Evolutionary conservation across 2,113 vertebrate genomes (phyloP).

Genomic region (Mesitornis unicolor): DNA sequence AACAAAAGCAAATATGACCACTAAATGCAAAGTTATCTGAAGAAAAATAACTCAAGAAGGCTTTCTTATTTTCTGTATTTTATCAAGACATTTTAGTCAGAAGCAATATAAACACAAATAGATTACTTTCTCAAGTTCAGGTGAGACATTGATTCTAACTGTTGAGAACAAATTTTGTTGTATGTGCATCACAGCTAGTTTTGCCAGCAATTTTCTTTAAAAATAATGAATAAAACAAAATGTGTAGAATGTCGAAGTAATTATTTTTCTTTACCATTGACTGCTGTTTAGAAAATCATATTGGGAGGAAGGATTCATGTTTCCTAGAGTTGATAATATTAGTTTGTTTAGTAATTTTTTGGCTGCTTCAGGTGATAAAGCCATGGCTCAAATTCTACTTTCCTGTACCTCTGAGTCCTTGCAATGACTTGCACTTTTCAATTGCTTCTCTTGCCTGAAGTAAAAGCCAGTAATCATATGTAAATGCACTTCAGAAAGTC

Average conservation of each 20-base stretch:
- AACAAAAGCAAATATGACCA: neutral
- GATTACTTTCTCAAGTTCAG: neutral
- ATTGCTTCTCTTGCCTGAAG: constrained; percentile 17
- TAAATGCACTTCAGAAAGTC: neutral
- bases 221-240: neutral
- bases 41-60: neutral
- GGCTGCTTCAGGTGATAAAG: neutral
- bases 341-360: neutral
- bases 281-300: neutral
- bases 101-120: neutral
- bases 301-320: neutral
- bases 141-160: neutral
- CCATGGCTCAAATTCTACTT: neutral
- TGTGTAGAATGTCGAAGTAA: neutral
- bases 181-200: neutral
- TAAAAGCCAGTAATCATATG: neutral
- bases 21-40: neutral
- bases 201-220: neutral
- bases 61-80: neutral
- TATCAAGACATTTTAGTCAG: neutral
- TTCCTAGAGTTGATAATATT: neutral
- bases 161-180: neutral
- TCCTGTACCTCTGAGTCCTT: neutral
- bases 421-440: neutral
- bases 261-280: neutral